Percentiles rank a stretch among this genome's conserved stretches.
phyloP scores from a whole-genome alignment of 2,797 vertebrate genomes.

The Paedocypris micromegethes region DNA sequence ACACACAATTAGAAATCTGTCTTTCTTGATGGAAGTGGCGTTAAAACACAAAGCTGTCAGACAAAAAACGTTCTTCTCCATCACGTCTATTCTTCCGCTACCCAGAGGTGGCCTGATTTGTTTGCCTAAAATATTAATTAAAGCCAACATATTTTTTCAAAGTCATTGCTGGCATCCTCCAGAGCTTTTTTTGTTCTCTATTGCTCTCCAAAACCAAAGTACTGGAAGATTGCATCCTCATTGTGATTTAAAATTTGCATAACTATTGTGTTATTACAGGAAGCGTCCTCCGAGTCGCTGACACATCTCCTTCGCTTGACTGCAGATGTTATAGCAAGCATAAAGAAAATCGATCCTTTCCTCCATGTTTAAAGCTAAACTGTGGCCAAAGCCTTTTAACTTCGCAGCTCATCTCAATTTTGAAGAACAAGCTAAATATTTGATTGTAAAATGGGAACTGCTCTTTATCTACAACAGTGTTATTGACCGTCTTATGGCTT shows the following conservation, averaged over 20 bases:
- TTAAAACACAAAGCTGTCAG: slow-evolving; percentile 24
- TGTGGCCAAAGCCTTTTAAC: no score
- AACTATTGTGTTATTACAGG: slow-evolving; percentile 55
- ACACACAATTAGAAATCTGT: not conserved
- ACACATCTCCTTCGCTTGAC: slow-evolving; percentile 53
- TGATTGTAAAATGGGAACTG: no score
- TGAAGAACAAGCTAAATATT: no score
- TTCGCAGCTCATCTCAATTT: no score
- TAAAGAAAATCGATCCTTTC: slow-evolving; percentile 54
- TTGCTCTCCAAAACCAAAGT: slow-evolving; percentile 26
- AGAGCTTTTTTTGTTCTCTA: slow-evolving; percentile 28
- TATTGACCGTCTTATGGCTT: no score
- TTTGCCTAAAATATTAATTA: slow-evolving; percentile 50
- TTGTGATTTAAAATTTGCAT: slow-evolving; percentile 53
- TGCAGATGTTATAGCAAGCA: slow-evolving; percentile 47
- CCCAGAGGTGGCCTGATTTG: slow-evolving; percentile 30
- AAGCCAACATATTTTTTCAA: slow-evolving; percentile 43
- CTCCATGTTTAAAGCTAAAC: slow-evolving; percentile 13
- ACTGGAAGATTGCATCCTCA: slow-evolving; percentile 40
- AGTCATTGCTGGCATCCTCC: slow-evolving; percentile 36
- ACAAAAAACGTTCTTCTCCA: slow-evolving; percentile 8
- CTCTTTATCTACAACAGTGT: no score
- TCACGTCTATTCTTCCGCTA: slow-evolving; percentile 18
- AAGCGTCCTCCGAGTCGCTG: slow-evolving; percentile 48
- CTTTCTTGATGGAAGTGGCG: slow-evolving; percentile 27